Percentiles rank a stretch among this genome's conserved stretches.
These are phyloP conservation scores for Enteromius thamalakanensis DNA, from an alignment of 2,797 vertebrate genomes.

Conservation along the genomic window DNA sequence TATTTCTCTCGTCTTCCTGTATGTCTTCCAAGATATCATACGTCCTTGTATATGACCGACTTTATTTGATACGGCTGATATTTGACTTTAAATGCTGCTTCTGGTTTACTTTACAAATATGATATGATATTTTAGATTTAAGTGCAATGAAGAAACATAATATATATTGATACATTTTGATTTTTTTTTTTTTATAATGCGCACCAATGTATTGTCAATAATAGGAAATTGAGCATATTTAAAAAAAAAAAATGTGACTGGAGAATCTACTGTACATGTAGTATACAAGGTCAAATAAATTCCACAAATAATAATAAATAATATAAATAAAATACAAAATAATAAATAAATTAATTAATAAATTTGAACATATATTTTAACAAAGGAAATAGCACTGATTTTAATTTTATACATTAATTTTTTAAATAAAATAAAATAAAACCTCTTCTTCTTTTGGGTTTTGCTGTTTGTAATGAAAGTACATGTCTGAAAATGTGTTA, in stretches of 20 bases:
- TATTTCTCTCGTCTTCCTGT: conserved; percentile 18
- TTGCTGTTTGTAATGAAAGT: background rate
- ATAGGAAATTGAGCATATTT: background rate
- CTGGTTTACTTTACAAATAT: background rate
- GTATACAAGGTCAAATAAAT: background rate
- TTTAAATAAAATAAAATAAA: background rate
- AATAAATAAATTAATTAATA: background rate
- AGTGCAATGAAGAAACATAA: background rate
- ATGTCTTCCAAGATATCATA: conserved; percentile 2
- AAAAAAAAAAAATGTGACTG: background rate
- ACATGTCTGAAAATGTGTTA: conserved; percentile 4
- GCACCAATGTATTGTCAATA: background rate
- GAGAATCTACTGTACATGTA: background rate
- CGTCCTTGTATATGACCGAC: background rate
- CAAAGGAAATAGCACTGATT: background rate
- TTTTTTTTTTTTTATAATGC: background rate
- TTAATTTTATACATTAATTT: background rate
- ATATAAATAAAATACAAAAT: background rate
- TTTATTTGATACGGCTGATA: background rate
- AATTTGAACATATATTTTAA: background rate
- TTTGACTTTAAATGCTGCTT: background rate
- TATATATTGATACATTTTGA: background rate
- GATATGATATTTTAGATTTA: background rate
- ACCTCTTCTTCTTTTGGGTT: background rate
- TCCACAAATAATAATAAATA: background rate